Evolutionary conservation across 2,113 vertebrate genomes (phyloP).

Genomic region (Chionodraco myersi): DNA sequence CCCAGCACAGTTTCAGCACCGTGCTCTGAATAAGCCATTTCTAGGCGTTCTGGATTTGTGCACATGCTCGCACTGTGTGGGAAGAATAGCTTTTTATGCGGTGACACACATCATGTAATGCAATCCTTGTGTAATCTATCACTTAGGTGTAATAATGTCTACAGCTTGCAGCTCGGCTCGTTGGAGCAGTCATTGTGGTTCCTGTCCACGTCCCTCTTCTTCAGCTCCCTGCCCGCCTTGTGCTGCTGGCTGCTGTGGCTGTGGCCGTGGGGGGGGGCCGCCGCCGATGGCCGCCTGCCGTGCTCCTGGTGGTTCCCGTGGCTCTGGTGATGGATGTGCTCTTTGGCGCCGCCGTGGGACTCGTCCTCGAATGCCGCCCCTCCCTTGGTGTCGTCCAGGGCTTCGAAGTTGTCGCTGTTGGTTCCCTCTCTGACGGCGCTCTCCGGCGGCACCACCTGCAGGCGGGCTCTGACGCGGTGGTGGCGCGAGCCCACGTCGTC

Average conservation of each 20-base stretch:
- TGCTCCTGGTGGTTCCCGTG: conserved; percentile 74
- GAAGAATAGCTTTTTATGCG: conserved; percentile 65
- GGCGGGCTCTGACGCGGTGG: conserved; percentile 93
- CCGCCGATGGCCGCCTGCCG: conserved; percentile 67
- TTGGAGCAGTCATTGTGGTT: conserved; percentile 83
- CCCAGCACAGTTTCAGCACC: conserved; percentile 46
- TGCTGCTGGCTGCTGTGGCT: conserved; percentile 80
- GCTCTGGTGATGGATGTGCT: conserved; percentile 74
- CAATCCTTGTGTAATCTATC: conserved; percentile 50
- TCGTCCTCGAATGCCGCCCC: conserved; percentile 53
- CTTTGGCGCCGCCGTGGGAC: conserved; percentile 70
- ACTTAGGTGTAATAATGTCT: conserved; percentile 58
- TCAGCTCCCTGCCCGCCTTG: conserved; percentile 87
- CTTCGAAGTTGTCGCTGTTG: conserved; percentile 64
- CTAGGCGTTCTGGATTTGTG: conserved; percentile 31
- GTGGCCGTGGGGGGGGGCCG: conserved; percentile 70
- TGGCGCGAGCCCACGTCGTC: conserved; percentile 88
- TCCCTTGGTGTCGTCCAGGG: conserved; percentile 66
- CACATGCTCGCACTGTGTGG: conserved; percentile 55
- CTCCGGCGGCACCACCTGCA: conserved; percentile 87
- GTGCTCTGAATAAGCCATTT: conserved; percentile 31
- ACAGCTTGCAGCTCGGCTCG: conserved; percentile 87
- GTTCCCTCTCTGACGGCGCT: conserved; percentile 57
- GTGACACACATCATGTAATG: conserved; percentile 57
- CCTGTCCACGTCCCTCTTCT: conserved; percentile 85